Evolutionary conservation across 2,888 invertebrate genomes (phyloP).

Genomic region (Synergus umbraculus): DNA sequence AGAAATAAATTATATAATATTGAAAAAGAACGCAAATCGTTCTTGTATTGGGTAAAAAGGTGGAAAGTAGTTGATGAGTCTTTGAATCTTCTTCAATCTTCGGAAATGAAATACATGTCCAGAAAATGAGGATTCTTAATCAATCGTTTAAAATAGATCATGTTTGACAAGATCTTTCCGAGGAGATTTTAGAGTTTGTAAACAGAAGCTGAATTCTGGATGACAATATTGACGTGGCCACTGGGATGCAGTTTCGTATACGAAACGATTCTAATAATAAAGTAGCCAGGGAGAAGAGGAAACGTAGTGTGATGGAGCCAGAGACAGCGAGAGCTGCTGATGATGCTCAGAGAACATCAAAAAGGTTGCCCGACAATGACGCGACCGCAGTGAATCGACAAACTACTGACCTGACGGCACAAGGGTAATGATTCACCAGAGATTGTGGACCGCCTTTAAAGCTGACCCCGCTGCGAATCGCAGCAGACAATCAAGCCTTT

Average conservation of each 20-base stretch:
- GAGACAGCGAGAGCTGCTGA: constrained; percentile 34
- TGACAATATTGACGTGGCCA: constrained; percentile 30
- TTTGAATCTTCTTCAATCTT: too few relatives aligned
- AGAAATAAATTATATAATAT: too few relatives aligned
- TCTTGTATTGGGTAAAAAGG: too few relatives aligned
- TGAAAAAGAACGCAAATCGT: too few relatives aligned
- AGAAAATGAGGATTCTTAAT: too few relatives aligned
- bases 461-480: constrained; percentile 39
- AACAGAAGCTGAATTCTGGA: background rate
- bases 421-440: constrained; percentile 55
- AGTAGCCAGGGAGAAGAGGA: constrained; percentile 33
- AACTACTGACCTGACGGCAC: constrained; percentile 49
- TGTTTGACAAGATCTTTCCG: background rate
- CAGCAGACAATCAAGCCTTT: constrained; percentile 30
- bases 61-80: too few relatives aligned
- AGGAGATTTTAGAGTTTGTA: background rate
- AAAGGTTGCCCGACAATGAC: constrained; percentile 50
- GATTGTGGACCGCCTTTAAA: constrained; percentile 30
- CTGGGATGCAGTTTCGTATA: constrained; percentile 34
- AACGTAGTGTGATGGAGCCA: background rate
- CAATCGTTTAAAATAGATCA: background rate
- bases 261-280: constrained; percentile 52
- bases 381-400: constrained; percentile 47
- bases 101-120: too few relatives aligned
- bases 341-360: constrained; percentile 49